Evolutionary conservation across 1,140 invertebrate genomes (phyloP), one percentile per base, ranked within the genome.

Genomic region (Philotrypesis tridentata): DNA sequence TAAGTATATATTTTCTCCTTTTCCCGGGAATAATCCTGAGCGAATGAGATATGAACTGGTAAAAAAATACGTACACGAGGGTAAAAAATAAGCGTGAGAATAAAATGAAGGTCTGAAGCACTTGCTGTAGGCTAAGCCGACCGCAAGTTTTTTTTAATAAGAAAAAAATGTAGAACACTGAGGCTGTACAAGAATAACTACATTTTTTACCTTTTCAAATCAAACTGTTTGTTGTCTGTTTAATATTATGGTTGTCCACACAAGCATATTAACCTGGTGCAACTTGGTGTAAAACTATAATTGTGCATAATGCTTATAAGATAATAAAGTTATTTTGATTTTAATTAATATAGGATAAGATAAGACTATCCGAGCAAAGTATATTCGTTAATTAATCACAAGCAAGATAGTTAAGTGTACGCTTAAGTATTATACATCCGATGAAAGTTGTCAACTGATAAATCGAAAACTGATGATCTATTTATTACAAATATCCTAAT

Each of bases 121-220:
- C n/a, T n/a, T n/a, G n/a, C n/a, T n/a, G n/a, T n/a, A n/a, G n/a
- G n/a, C n/a, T n/a, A n/a, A n/a, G n/a, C n/a, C n/a, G n/a, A n/a
- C n/a, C n/a, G n/a, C n/a, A n/a, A n/a, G n/a, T n/a, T n/a, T n/a
- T n/a, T n/a, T n/a, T n/a, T n/a, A n/a, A n/a, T n/a, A n/a, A n/a
- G n/a, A n/a, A n/a, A n/a, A 9, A 37, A 37, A 37, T 37, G 3
- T 37, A 37, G 3, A 9, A 37, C 5, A 71, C 60, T 68, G 55
- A 74, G 71, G 68, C 71, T 80, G 68, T n/a, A n/a, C 72, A 60
- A 73, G 65, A 79, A 72, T 6, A 43, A 6, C 11, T 72, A 73
- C 37, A 29, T 81, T 81, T 40, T 81, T 55, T 75, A 75, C 29
- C 55, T 29, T 75, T 68, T n/a, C 21, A 75, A 76, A 17, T 43